Evolutionary conservation across 1,140 invertebrate genomes (phyloP), one percentile per base, ranked within the genome.

Genomic region (Subanguina moxae): DNA sequence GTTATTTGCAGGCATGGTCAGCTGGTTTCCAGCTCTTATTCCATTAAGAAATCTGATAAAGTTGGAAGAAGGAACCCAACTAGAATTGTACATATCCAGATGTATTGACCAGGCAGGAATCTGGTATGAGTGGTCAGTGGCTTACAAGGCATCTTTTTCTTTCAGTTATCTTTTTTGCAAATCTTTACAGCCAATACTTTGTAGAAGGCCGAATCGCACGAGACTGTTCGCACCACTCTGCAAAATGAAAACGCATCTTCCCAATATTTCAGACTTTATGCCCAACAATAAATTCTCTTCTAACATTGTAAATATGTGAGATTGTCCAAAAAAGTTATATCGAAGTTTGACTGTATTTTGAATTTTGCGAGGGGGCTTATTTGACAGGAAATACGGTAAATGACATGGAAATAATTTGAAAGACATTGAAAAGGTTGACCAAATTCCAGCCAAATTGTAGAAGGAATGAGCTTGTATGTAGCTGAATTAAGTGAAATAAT

Each of bases 11-110:
- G 48, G 15, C 3, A 21, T 76, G 64, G 28, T 77, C 17, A 80
- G 75, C 21, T 78, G 78, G 78, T 82, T 82, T 59, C 78, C 78
- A 1, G 80, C 76, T 1, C 62, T 80, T 27, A 59, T 80, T 56
- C 78, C 78, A 1, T 64, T 80, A 13, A 48, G 80, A 43, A 38
- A 78, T 19, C 63, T 68, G 38, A 9, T 80, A 17, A 43, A 66
- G 48, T 62, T 76, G 17, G 43, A 71, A 15, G 76, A 70, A 25
- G 69, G 62, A 23, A 74, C 42, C 38, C 30, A 66, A 59, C 13
- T 80, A 19, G 52, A 42, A 13, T 58, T 80, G 17, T 52, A 71
- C 38, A 82, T 80, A 17, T 25, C 70, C 3, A 65, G 78, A 46
- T 72, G 68, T 56, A 52, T 70, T 15, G 73, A 82, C 46, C 21